Evolutionary conservation across 2,888 invertebrate species (phyloP), one percentile per base, ranked within the genome.

Genomic region (Thysanoteuthis rhombus): DNA sequence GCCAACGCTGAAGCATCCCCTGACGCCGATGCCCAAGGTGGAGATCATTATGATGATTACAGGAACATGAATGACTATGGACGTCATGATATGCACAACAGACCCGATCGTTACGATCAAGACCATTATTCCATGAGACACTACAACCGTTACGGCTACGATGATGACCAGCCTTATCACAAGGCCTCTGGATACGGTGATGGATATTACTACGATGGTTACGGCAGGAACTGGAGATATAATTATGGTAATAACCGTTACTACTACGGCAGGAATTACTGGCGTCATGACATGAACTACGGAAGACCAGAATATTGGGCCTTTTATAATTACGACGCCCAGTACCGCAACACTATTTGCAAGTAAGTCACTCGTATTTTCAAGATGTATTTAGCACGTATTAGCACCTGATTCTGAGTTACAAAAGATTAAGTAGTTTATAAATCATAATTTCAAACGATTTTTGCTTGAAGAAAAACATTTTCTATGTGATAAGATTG

Each of bases 271-370:
- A 75, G 75, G 75, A 92, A 92, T 92, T 92, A 92, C 92, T 92
- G 45, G 40, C n/a, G 40, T 92, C 45, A 40, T 45, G 40, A 75
- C 75, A 75, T 75, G 75, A 75, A 75, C 75, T 75, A 75, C 36
- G 75, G 92, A 45, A 92, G 42, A 32, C 92, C 92, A n/a, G 92
- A 92, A n/a, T 92, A 92, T 40, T 92, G 92, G 92, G 92, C 92
- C 0, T 92, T 92, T 45, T 92, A 92, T 32, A 92, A 92, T 22
- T 92, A 92, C 45, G 92, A 92, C 32, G 28, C 45, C 32, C 40
- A 45, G 28, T 92, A 92, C 40, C 92, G 92, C 32, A 92, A 40
- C 40, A n/a, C 39, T 36, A 92, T 92, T 40, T 92, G 92, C 92
- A 92, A 28, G 92, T 92, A 92, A 92, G 92, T 92, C n/a, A n/a